Evolutionary conservation across 2,888 invertebrate genomes (phyloP).

Genomic region (Drosophila maculinotata): DNA sequence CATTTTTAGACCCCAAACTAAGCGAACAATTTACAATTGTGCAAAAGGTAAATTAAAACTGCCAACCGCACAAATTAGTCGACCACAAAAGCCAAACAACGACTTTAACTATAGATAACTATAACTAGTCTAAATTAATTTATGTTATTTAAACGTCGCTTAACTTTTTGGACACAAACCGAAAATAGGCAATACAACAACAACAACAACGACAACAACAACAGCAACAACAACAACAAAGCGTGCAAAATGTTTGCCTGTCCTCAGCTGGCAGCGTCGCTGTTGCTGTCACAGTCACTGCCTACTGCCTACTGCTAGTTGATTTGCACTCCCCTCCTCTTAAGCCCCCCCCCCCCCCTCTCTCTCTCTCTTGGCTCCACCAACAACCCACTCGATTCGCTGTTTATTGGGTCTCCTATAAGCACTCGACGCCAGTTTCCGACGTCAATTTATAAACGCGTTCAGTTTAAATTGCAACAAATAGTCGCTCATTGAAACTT

Average conservation of each 20-base stretch:
- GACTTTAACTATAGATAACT: constrained; percentile 28
- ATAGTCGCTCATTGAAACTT: constrained; percentile 81
- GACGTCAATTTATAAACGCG: constrained; percentile 79
- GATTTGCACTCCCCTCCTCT: constrained; percentile 5
- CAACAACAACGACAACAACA: constrained; percentile 8
- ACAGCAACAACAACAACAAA: constrained; percentile 18
- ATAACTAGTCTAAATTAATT: constrained; percentile 71
- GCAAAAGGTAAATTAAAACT: constrained; percentile 36
- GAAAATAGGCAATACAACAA: constrained; percentile 34
- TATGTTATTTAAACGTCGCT: constrained; percentile 68
- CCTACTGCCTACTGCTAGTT: constrained; percentile 54
- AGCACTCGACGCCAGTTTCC: constrained; percentile 67
- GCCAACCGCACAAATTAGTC: constrained; percentile 67
- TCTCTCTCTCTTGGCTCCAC: constrained; percentile 1
- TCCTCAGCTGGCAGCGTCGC: constrained; percentile 39
- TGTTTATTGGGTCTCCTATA: constrained; percentile 37
- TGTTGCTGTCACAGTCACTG: constrained; percentile 43
- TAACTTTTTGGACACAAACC: constrained; percentile 41
- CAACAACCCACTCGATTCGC: neutral
- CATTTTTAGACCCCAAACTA: neutral
- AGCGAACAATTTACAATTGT: constrained; percentile 21
- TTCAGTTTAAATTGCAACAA: constrained; percentile 80
- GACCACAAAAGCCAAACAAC: constrained; percentile 56
- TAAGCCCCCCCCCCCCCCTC: neutral
- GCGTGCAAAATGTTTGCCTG: constrained; percentile 45